phyloP scores from a whole-genome alignment of 2,888 invertebrate species.

The Nemoura dubitans region DNA sequence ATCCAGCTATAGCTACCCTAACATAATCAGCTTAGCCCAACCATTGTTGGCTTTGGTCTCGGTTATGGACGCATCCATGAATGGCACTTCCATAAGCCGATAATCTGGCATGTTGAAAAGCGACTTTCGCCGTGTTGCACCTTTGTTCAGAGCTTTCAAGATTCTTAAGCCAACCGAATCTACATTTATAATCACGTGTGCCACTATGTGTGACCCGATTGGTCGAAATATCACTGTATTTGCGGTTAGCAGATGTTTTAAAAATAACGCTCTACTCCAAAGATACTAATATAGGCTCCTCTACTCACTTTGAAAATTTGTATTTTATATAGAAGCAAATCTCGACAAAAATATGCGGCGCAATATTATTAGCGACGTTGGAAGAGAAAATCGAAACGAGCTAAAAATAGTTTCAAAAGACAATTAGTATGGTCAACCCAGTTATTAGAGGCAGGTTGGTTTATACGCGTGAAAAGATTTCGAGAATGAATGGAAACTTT shows the following conservation, averaged over 20 bases:
- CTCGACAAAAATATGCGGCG: neutral
- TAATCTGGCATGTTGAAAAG: conserved; percentile 47
- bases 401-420: conserved; percentile 1
- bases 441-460: neutral
- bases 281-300: too few species aligned
- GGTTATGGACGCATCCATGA: neutral
- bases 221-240: conserved; percentile 10
- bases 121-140: conserved; percentile 46
- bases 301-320: neutral
- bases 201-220: conserved; percentile 1
- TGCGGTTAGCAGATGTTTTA: conserved; percentile 28
- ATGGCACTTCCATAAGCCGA: conserved; percentile 41
- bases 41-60: neutral
- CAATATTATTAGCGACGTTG: neutral
- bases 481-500: conserved; percentile 18
- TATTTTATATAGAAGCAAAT: neutral
- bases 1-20: neutral
- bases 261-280: neutral
- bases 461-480: conserved; percentile 18
- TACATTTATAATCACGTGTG: conserved; percentile 31
- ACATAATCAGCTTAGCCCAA: conserved; percentile 38
- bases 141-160: conserved; percentile 36
- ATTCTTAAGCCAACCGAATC: conserved; percentile 29
- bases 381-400: neutral
- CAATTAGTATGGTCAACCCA: conserved; percentile 17